Evolutionary conservation across 2,888 invertebrate species (phyloP).

Genomic region (Dasypolia templi): DNA sequence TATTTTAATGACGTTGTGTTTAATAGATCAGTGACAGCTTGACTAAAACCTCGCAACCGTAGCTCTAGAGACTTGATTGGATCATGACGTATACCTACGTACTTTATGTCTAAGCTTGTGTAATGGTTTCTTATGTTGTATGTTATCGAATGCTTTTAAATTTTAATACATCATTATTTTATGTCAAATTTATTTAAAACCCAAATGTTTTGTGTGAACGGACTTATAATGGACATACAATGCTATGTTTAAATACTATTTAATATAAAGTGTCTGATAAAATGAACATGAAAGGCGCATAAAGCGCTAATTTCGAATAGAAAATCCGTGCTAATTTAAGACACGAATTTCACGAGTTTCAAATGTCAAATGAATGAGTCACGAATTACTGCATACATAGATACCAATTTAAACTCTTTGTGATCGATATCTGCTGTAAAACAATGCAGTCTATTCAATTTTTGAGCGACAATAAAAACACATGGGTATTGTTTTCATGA

Average conservation of each 20-base stretch:
- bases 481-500: conserved; percentile 17
- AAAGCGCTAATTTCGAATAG: conserved; percentile 17
- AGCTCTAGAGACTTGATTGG: background rate
- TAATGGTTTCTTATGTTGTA: background rate
- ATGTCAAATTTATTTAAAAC: background rate
- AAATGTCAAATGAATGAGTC: conserved; percentile 50
- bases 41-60: conserved; percentile 8
- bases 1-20: conserved; percentile 11
- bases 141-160: conserved; percentile 17
- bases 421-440: conserved; percentile 15
- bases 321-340: conserved; percentile 39
- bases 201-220: conserved; percentile 5
- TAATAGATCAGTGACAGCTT: conserved; percentile 12
- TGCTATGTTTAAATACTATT: conserved; percentile 1
- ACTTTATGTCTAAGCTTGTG: background rate
- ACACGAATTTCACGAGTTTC: conserved; percentile 43
- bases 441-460: conserved; percentile 27
- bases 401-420: conserved; percentile 39
- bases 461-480: conserved; percentile 1
- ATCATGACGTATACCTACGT: background rate
- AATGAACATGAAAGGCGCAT: conserved; percentile 14
- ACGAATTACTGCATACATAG: conserved; percentile 17
- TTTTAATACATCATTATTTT: background rate
- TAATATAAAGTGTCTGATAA: conserved; percentile 7
- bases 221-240: conserved; percentile 2